Conservation (phyloP, 2,113 vertebrate species). For the Thunnus maccoyii region DNA sequence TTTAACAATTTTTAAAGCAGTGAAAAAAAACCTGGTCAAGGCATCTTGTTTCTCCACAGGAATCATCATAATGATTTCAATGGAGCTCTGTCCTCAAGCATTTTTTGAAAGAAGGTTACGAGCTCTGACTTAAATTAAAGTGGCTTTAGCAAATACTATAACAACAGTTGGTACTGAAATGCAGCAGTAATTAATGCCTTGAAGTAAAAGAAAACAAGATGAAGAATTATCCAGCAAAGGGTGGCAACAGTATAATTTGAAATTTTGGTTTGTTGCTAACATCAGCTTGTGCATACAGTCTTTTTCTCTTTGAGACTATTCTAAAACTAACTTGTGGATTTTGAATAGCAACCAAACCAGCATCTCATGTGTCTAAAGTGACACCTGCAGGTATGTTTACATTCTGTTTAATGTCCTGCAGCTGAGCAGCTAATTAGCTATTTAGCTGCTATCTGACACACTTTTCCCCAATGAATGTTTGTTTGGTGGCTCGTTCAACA, state of each 20-base stretch:
- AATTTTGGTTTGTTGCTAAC: background rate
- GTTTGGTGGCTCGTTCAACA: no score
- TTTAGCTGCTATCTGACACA: no score
- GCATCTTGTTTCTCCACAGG: slow-evolving; percentile 7
- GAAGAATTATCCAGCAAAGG: background rate
- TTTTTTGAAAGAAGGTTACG: slow-evolving; percentile 13
- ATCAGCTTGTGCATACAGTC: background rate
- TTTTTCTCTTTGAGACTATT: no score
- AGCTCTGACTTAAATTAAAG: slow-evolving; percentile 29
- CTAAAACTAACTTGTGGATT: no score
- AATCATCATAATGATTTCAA: slow-evolving; percentile 18
- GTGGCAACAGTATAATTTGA: background rate
- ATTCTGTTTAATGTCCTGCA: no score
- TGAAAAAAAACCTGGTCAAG: slow-evolving; percentile 4
- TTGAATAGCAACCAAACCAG: no score
- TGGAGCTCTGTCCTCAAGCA: slow-evolving; percentile 25
- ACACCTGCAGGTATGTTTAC: no score
- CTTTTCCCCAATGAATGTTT: no score
- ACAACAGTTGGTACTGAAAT: background rate
- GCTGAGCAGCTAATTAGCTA: no score
- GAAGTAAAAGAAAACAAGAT: background rate
- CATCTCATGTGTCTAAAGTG: no score
- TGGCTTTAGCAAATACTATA: background rate
- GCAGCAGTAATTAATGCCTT: slow-evolving; percentile 10
- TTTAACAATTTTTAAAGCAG: slow-evolving; percentile 33